Percentiles rank a stretch among this genome's conserved stretches.
phyloP scores from a whole-genome alignment of 1,140 invertebrate genomes.

The Ceratosolen fusciceps region DNA sequence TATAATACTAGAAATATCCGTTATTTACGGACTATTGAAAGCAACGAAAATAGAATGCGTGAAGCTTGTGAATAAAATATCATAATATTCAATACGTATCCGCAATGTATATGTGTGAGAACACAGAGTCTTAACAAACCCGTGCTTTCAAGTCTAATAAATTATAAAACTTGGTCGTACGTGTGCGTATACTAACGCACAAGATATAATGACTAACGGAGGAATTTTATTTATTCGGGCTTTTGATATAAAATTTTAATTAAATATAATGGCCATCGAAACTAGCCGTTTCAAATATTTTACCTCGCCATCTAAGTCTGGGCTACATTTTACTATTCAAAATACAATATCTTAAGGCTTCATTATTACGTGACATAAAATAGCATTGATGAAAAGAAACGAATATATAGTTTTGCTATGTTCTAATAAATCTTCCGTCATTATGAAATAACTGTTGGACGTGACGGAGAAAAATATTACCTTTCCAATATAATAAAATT shows the following conservation, averaged over 20 bases:
- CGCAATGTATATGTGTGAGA: not conserved
- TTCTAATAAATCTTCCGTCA: not conserved
- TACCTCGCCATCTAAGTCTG: not conserved
- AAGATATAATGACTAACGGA: not conserved
- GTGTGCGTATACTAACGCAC: too few species aligned
- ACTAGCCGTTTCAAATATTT: constrained; percentile 1
- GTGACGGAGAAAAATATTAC: not conserved
- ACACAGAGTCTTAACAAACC: not conserved
- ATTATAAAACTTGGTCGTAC: not conserved
- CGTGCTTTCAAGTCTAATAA: not conserved
- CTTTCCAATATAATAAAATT: not conserved
- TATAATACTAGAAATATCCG: constrained; percentile 21
- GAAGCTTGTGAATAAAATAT: not conserved
- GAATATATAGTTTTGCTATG: not conserved
- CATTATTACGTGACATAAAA: not conserved
- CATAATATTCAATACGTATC: not conserved
- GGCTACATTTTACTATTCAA: not conserved
- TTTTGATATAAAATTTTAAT: constrained; percentile 4
- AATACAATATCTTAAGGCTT: constrained; percentile 12
- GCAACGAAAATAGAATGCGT: not conserved
- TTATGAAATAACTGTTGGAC: not conserved
- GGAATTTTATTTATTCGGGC: not conserved
- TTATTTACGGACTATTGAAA: constrained; percentile 10
- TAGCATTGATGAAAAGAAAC: not conserved
- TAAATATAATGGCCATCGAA: not conserved